A percentile compares a stretch with the other conserved stretches of the same genome.
phyloP scores from a whole-genome alignment of 1,140 invertebrate genomes.

The Vanessa tameamea region DNA sequence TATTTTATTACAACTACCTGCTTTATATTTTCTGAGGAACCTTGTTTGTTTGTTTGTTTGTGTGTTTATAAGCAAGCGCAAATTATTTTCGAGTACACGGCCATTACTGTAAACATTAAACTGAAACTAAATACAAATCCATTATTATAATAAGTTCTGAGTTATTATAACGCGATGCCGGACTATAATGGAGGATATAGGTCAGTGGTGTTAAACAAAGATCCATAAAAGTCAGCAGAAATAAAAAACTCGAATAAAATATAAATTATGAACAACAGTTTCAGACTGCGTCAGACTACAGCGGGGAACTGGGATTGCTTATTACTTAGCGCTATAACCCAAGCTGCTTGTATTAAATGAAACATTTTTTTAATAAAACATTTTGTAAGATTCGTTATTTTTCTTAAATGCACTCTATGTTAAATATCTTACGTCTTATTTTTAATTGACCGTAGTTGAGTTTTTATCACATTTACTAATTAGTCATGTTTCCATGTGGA shows the following conservation, averaged over 20 bases:
- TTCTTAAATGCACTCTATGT: background rate
- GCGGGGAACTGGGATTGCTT: background rate
- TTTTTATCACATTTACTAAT: too few species aligned
- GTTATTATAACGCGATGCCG: conserved; percentile 6
- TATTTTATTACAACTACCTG: too few species aligned
- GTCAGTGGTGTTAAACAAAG: conserved; percentile 20
- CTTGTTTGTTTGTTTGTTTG: too few species aligned
- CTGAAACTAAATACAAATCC: conserved; percentile 1
- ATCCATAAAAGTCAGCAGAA: conserved; percentile 10
- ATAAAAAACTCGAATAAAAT: conserved; percentile 20
- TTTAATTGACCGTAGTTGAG: too few species aligned
- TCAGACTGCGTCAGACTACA: conserved; percentile 3
- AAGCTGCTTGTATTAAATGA: background rate
- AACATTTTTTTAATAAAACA: background rate
- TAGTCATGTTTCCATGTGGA: too few species aligned
- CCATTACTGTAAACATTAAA: background rate
- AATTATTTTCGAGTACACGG: background rate
- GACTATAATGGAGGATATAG: conserved; percentile 14
- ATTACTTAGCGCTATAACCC: conserved; percentile 9
- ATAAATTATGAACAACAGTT: conserved; percentile 10
- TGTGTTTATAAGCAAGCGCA: background rate
- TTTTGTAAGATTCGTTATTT: background rate
- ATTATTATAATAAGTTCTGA: conserved; percentile 5
- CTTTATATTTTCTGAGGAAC: too few species aligned
- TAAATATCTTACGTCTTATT: too few species aligned